These are phyloP conservation scores for Bacillus rossius DNA, from an alignment of 1,140 invertebrate genomes.

Conservation along the genomic window DNA sequence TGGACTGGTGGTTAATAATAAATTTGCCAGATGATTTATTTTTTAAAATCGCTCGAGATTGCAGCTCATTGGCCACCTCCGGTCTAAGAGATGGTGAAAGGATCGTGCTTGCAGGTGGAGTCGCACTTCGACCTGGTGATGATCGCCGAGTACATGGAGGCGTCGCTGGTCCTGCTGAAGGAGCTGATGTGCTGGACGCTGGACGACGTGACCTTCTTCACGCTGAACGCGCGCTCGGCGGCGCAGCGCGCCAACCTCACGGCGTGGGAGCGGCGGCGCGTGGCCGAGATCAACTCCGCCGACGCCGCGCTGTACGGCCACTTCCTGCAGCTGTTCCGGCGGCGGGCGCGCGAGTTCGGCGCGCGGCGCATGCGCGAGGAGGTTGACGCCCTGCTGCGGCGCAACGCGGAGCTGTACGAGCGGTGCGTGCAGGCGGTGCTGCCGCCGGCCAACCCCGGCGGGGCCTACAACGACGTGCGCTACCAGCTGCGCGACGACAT, in stretches of 20 bases:
- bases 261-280: conserved; percentile 10
- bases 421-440: conserved; percentile 18
- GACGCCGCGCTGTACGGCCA: conserved; percentile 35
- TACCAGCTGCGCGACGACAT: no score
- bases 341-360: conserved; percentile 30
- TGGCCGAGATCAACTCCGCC: conserved; percentile 25
- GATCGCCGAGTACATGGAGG: conserved; percentile 49
- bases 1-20: no score
- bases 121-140: conserved; percentile 46
- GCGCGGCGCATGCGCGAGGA: conserved; percentile 28
- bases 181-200: conserved; percentile 46
- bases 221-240: conserved; percentile 32
- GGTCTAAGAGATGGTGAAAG: no score
- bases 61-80: no score
- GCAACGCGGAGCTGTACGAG: conserved; percentile 20
- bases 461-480: no score
- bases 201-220: conserved; percentile 41
- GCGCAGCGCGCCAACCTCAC: conserved; percentile 2
- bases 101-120: conserved; percentile 33
- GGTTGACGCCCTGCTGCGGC: conserved; percentile 19
- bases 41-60: no score
- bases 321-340: conserved; percentile 34
- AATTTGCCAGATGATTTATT: no score
- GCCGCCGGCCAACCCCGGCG: no score
- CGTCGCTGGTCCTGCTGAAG: conserved; percentile 46